phyloP scores from a whole-genome alignment of 2,888 invertebrate species.

The Brachypalpus laphriformis region DNA sequence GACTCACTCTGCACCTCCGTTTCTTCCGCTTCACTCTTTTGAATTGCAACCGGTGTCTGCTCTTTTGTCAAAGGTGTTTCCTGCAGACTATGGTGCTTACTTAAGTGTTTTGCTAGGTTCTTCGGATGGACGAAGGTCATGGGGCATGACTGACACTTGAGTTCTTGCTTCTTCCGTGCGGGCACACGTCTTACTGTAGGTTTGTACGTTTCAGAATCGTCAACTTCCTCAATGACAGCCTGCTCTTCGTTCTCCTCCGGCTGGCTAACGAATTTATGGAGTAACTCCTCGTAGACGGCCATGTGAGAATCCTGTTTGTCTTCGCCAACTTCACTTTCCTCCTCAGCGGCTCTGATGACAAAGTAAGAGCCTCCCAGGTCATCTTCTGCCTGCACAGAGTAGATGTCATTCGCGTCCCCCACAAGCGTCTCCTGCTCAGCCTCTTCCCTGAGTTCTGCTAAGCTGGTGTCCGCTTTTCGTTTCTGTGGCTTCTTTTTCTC shows the following conservation, averaged over 20 bases:
- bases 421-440: not conserved
- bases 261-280: slow-evolving; percentile 10
- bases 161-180: not conserved
- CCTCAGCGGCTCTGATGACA: slow-evolving; percentile 5
- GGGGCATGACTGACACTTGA: slow-evolving; percentile 75
- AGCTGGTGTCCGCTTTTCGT: slow-evolving; percentile 1
- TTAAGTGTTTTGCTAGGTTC: slow-evolving; percentile 82
- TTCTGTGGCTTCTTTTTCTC: slow-evolving; percentile 12
- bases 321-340: slow-evolving; percentile 14
- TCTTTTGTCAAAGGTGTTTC: slow-evolving; percentile 78
- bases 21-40: not conserved
- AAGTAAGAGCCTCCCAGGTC: slow-evolving; percentile 27
- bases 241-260: slow-evolving; percentile 12
- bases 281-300: slow-evolving; percentile 9
- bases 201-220: slow-evolving; percentile 28
- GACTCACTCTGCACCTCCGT: not conserved
- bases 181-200: not conserved
- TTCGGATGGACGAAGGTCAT: slow-evolving; percentile 82
- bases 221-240: not conserved
- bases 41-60: slow-evolving; percentile 77
- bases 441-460: slow-evolving; percentile 32
- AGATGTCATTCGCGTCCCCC: slow-evolving; percentile 10
- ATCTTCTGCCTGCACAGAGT: slow-evolving; percentile 13
- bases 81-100: slow-evolving; percentile 79
- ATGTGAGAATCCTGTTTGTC: not conserved